phyloP scores from a whole-genome alignment of 2,888 invertebrate genomes.

The Abrostola triplasia region DNA sequence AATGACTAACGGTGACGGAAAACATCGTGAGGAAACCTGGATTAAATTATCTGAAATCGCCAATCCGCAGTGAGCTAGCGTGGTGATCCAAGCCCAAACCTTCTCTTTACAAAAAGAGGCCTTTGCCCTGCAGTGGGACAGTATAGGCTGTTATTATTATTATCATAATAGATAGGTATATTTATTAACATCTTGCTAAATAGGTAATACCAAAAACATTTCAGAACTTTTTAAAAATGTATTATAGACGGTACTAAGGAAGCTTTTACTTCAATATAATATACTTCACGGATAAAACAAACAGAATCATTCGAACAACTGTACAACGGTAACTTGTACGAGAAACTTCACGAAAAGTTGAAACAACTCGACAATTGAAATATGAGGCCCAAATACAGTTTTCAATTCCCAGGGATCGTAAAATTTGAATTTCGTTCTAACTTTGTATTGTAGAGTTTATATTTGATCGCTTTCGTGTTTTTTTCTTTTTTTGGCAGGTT shows the following conservation, averaged over 20 bases:
- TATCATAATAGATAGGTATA: too few relatives aligned
- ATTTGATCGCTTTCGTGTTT: background rate
- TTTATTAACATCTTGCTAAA: too few relatives aligned
- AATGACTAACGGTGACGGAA: too few relatives aligned
- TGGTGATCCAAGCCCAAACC: too few relatives aligned
- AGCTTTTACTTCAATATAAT: background rate
- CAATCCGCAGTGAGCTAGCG: too few relatives aligned
- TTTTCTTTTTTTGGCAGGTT: background rate
- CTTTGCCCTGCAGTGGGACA: too few relatives aligned
- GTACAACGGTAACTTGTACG: background rate
- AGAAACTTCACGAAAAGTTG: conserved; percentile 4
- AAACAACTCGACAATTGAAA: background rate
- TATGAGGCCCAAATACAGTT: background rate
- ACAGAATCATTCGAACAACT: background rate
- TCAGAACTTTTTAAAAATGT: too few relatives aligned
- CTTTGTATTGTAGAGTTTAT: conserved; percentile 2
- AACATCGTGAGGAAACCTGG: too few relatives aligned
- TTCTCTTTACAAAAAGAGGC: too few relatives aligned
- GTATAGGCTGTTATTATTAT: too few relatives aligned
- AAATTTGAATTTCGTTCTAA: conserved; percentile 1
- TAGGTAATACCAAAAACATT: too few relatives aligned
- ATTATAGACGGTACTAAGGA: background rate
- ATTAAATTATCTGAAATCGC: too few relatives aligned
- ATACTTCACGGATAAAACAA: background rate
- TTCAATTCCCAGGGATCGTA: conserved; percentile 4